Evolutionary conservation across 2,888 invertebrate species (phyloP).

Genomic region (Eupithecia exiguata): DNA sequence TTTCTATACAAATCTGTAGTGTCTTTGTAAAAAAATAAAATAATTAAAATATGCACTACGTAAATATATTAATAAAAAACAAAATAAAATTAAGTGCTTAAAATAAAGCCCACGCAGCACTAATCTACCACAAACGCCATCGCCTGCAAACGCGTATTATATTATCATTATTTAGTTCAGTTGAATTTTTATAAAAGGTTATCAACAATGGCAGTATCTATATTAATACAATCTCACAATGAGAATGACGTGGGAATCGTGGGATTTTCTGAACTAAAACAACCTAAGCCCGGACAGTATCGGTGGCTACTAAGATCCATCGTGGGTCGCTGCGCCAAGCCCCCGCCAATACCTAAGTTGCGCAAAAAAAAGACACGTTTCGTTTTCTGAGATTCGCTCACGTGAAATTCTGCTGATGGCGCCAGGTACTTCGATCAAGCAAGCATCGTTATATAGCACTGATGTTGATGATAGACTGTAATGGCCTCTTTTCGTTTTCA

Average conservation of each 20-base stretch:
- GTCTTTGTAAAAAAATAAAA: not conserved
- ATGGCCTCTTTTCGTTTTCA: not conserved
- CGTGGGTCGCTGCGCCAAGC: not conserved
- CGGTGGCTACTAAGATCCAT: not conserved
- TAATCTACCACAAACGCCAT: slow-evolving; percentile 32
- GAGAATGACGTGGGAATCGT: too few relatives aligned
- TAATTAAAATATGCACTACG: not conserved
- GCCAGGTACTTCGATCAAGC: not conserved
- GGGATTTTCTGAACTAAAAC: too few relatives aligned
- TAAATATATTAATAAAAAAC: not conserved
- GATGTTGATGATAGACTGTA: not conserved
- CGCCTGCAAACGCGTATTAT: slow-evolving; percentile 23
- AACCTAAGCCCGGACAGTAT: not conserved
- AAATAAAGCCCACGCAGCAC: slow-evolving; percentile 24
- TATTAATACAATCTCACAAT: too few relatives aligned
- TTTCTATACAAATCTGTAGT: not conserved
- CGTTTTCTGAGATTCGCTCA: not conserved
- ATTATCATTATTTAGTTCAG: not conserved
- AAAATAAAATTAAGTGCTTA: not conserved
- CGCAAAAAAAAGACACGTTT: not conserved
- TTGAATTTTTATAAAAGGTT: not conserved
- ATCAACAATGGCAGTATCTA: not conserved
- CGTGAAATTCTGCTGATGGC: not conserved
- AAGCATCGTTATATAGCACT: too few relatives aligned
- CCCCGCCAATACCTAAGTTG: too few relatives aligned